Conservation (phyloP, 2,113 vertebrate genomes). For the Tauraco erythrolophus region DNA sequence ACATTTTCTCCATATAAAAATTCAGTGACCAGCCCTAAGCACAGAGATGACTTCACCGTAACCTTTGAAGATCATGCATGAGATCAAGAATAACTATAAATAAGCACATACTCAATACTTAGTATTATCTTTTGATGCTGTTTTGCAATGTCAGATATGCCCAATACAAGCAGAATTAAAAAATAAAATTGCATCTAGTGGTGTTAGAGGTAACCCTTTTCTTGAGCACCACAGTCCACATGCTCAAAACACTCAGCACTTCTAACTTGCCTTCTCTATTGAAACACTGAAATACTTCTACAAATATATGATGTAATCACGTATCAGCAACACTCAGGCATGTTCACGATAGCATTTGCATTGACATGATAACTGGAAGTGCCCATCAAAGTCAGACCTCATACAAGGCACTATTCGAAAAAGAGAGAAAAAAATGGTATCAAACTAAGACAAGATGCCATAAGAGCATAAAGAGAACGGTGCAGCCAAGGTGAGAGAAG, state of each 20-base stretch:
- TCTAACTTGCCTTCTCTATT: background rate
- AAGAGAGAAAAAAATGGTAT: background rate
- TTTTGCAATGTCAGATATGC: background rate
- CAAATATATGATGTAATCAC: background rate
- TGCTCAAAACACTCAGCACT: background rate
- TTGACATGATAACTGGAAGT: background rate
- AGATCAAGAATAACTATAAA: background rate
- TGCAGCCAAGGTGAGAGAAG: background rate
- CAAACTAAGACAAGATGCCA: background rate
- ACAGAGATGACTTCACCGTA: background rate
- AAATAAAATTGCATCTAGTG: background rate
- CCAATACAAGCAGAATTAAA: background rate
- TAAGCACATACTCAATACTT: background rate
- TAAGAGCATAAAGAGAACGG: background rate
- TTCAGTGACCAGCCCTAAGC: background rate
- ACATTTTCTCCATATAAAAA: background rate
- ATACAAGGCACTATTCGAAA: background rate
- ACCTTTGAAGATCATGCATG: background rate
- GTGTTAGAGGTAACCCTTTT: background rate
- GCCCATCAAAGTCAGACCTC: background rate
- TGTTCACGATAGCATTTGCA: background rate
- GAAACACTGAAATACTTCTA: background rate
- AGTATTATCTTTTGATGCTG: background rate
- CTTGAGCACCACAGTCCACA: background rate
- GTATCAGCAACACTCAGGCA: background rate